Percentiles rank a stretch among this genome's conserved stretches.
Evolutionary conservation across 2,797 vertebrate species (phyloP).

Genomic region (Picus viridis): DNA sequence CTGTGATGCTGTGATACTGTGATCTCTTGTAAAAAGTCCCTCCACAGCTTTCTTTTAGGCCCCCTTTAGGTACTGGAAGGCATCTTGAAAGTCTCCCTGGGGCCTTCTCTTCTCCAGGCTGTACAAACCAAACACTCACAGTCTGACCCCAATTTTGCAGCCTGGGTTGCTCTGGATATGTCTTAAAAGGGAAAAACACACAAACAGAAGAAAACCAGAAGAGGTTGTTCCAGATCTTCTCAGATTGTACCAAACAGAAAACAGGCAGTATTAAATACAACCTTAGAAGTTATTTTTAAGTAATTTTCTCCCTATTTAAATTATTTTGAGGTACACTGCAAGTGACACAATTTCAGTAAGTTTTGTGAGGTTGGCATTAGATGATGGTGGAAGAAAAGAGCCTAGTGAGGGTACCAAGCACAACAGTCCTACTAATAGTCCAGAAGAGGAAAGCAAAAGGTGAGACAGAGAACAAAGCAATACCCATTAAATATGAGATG

Average conservation of each 20-base stretch:
- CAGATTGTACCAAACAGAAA: not conserved
- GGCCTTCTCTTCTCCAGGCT: too few species aligned
- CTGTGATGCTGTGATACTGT: too few species aligned
- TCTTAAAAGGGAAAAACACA: not conserved
- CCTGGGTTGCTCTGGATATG: not conserved
- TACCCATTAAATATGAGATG: not conserved
- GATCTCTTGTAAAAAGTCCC: too few species aligned
- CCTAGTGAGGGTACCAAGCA: not conserved
- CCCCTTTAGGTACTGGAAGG: too few species aligned
- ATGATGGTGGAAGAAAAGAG: not conserved
- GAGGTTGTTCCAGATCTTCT: not conserved
- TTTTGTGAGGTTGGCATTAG: not conserved
- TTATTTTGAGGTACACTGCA: not conserved
- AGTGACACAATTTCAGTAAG: not conserved
- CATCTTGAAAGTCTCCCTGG: too few species aligned
- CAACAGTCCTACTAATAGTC: not conserved
- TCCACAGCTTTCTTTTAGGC: too few species aligned
- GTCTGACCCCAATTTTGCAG: not conserved
- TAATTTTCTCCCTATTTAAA: not conserved
- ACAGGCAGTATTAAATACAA: not conserved
- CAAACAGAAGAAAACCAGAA: not conserved
- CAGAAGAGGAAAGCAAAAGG: not conserved
- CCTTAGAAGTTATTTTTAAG: not conserved
- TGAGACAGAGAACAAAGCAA: accelerated
- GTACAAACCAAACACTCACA: too few species aligned